Percentiles rank a stretch among this genome's conserved stretches.
These are phyloP conservation scores for Setophaga coronata DNA, from an alignment of 2,113 vertebrate genomes.

Conservation along the genomic window DNA sequence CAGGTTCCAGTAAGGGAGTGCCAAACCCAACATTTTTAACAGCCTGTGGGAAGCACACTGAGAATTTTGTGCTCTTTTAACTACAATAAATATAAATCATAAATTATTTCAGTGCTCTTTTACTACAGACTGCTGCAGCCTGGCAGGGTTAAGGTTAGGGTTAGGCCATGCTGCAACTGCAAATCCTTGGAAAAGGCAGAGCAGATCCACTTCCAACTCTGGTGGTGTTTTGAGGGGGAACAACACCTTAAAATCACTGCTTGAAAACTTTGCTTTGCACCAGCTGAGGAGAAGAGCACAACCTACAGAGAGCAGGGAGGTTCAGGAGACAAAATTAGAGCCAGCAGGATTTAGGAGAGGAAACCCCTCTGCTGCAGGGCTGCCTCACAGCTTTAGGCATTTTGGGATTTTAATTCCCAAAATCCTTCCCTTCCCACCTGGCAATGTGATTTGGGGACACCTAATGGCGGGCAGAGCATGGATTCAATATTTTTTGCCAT, in stretches of 20 bases:
- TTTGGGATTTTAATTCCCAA: neutral
- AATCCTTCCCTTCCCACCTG: neutral
- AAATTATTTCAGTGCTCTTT: neutral
- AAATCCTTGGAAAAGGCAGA: neutral
- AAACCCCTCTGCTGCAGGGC: neutral
- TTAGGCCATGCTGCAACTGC: neutral
- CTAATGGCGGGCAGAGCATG: neutral
- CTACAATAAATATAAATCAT: neutral
- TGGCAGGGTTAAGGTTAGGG: neutral
- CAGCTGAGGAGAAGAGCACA: neutral
- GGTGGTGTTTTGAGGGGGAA: too few relatives aligned
- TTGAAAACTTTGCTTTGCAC: neutral
- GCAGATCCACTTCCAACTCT: neutral
- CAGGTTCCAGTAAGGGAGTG: neutral
- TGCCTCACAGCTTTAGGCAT: neutral
- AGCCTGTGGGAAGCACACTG: neutral
- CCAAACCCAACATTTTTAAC: neutral
- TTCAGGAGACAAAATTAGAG: neutral
- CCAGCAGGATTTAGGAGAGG: neutral
- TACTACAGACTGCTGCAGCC: neutral
- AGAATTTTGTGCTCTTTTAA: neutral
- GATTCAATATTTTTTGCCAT: neutral
- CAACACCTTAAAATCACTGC: neutral
- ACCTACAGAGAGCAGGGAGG: neutral
- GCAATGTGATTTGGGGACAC: accelerated